Conservation (phyloP, 1,140 invertebrate genomes). For the Drosophila guanche region DNA sequence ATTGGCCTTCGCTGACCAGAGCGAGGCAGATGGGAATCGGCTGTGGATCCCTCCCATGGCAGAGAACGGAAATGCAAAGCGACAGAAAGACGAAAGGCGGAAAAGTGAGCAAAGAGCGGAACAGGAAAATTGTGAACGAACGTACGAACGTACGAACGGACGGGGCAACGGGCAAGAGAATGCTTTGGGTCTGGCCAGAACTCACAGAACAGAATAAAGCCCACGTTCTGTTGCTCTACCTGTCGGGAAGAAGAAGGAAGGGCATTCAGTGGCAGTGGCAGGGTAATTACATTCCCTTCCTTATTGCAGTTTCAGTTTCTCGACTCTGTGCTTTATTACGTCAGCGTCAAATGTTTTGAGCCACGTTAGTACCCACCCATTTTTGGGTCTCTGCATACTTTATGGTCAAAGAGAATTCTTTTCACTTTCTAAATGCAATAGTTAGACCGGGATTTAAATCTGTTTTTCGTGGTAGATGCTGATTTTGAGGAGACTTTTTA, state of each 20-base stretch:
- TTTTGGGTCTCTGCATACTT: neutral
- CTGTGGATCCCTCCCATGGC: neutral
- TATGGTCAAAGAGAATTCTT: too few species aligned
- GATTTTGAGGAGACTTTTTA: too few species aligned
- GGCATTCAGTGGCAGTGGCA: neutral
- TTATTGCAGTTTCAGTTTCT: constrained; percentile 18
- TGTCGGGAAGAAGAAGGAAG: neutral
- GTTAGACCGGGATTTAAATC: too few species aligned
- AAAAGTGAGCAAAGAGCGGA: constrained; percentile 47
- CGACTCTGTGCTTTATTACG: constrained; percentile 3
- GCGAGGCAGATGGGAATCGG: constrained; percentile 1
- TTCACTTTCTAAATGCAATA: too few species aligned
- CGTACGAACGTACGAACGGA: constrained; percentile 15
- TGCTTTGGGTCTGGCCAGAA: constrained; percentile 34
- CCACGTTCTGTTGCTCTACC: constrained; percentile 9
- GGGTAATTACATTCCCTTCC: constrained; percentile 44
- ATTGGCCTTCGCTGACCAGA: constrained; percentile 71
- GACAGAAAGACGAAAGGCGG: constrained; percentile 20
- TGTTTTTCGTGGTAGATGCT: too few species aligned
- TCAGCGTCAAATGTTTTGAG: neutral
- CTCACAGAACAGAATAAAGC: constrained; percentile 5
- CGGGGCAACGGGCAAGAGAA: neutral
- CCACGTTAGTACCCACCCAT: too few species aligned
- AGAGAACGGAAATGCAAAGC: constrained; percentile 49
- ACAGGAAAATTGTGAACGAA: constrained; percentile 44